Percentiles rank a stretch among this genome's conserved stretches.
Conservation (phyloP, 2,113 vertebrate species). For the Ailurus styani region DNA sequence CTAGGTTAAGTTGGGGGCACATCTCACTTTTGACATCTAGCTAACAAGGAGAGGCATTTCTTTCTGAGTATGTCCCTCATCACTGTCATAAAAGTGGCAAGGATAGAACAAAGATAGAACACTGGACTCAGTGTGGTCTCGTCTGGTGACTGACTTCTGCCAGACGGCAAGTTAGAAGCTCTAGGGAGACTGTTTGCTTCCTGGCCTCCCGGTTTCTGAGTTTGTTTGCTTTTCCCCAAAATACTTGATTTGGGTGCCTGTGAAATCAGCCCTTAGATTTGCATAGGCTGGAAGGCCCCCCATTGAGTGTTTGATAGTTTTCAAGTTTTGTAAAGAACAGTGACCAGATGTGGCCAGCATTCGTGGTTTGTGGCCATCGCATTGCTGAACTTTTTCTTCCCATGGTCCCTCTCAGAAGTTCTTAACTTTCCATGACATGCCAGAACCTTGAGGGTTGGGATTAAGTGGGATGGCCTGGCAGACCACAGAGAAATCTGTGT, state of each 20-base stretch:
- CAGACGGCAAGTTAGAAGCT: neutral
- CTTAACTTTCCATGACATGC: slow-evolving; percentile 51
- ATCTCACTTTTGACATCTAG: neutral
- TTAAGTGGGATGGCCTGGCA: neutral
- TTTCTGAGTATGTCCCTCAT: neutral
- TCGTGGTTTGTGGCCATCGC: slow-evolving; percentile 44
- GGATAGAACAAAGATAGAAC: neutral
- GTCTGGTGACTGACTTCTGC: neutral
- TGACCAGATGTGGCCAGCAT: neutral
- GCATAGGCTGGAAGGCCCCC: neutral
- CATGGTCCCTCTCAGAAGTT: neutral
- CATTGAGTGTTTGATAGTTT: neutral
- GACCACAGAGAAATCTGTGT: neutral
- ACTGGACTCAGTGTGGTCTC: neutral
- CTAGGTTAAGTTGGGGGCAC: neutral
- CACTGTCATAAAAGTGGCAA: neutral
- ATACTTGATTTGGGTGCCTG: slow-evolving; percentile 16
- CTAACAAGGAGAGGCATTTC: neutral
- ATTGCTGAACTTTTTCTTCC: slow-evolving; percentile 44
- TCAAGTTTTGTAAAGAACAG: slow-evolving; percentile 6
- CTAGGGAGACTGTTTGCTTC: neutral
- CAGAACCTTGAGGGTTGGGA: neutral
- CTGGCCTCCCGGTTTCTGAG: neutral
- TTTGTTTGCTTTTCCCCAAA: slow-evolving; percentile 45
- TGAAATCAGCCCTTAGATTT: neutral